A percentile compares a stretch with the other conserved stretches of the same genome.
Evolutionary conservation across 92 coral and sea anemone species (phyloP).

Genomic region (Micromussa lordhowensis): DNA sequence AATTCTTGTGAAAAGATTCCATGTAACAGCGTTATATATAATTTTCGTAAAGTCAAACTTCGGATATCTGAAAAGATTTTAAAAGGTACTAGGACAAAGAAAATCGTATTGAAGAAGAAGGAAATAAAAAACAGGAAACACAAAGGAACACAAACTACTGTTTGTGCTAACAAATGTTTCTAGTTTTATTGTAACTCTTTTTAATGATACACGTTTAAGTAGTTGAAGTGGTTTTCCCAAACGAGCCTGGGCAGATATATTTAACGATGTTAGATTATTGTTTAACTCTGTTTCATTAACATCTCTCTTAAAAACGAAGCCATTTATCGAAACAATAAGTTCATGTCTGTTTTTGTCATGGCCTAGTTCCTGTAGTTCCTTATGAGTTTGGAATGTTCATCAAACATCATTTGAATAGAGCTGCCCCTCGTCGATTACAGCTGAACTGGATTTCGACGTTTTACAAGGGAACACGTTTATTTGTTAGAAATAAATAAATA

Average conservation of each 20-base stretch:
- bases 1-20: no score
- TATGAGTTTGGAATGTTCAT: background rate
- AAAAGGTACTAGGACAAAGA: no score
- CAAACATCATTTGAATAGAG: background rate
- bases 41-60: no score
- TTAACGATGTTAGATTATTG: background rate
- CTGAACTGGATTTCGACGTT: no score
- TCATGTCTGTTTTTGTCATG: background rate
- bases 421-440: no score
- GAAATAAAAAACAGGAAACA: no score
- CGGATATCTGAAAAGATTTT: no score
- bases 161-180: background rate
- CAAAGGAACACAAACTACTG: background rate
- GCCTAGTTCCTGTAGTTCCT: constrained; percentile 5
- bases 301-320: background rate
- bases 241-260: background rate
- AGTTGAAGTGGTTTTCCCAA: background rate
- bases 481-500: no score
- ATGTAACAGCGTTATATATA: no score
- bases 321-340: no score
- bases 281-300: background rate
- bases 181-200: background rate
- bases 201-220: background rate
- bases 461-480: no score
- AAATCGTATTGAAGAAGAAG: no score